phyloP scores from a whole-genome alignment of 2,113 vertebrate genomes.

The Gavialis gangeticus region DNA sequence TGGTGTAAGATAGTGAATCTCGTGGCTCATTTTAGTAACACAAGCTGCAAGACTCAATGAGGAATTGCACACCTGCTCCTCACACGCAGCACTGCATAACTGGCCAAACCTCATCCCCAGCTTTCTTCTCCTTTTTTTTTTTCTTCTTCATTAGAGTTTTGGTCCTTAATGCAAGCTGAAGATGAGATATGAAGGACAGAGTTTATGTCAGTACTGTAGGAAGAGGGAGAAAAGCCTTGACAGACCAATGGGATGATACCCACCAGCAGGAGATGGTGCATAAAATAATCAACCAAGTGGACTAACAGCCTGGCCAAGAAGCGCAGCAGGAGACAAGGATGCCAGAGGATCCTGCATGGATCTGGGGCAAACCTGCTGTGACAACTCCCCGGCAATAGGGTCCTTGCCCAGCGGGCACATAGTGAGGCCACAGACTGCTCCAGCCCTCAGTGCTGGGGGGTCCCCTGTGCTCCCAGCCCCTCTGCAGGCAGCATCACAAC shows the following conservation, averaged over 20 bases:
- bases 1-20: no score
- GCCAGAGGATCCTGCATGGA: accelerated
- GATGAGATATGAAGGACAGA: not conserved
- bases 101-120: not conserved
- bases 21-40: no score
- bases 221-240: not conserved
- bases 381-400: no score
- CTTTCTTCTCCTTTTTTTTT: not conserved
- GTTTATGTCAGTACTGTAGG: not conserved
- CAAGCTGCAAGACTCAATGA: not conserved
- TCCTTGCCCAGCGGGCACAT: accelerated
- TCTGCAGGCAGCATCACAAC: accelerated
- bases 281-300: not conserved
- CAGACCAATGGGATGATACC: accelerated
- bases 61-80: not conserved
- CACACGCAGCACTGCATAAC: not conserved
- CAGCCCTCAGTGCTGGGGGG: not conserved
- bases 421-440: not conserved
- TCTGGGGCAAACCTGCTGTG: not conserved
- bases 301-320: not conserved
- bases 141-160: not conserved
- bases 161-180: not conserved
- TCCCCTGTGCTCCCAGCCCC: not conserved
- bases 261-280: not conserved
- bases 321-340: not conserved